These are phyloP conservation scores for Natrix natrix DNA, from an alignment of 2,797 vertebrate genomes.

Conservation along the genomic window DNA sequence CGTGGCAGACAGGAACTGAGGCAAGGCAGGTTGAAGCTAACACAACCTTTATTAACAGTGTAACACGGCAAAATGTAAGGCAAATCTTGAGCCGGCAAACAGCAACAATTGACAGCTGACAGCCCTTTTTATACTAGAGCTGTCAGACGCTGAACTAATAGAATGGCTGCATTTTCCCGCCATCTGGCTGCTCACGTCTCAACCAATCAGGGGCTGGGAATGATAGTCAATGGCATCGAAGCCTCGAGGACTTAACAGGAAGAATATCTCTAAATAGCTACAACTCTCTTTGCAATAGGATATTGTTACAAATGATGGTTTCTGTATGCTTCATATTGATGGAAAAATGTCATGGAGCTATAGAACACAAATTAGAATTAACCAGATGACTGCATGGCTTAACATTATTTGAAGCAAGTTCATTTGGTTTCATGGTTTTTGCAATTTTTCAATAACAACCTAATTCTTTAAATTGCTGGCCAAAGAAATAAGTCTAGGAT, in stretches of 20 bases:
- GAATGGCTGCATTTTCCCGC: too few relatives aligned
- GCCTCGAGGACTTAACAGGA: neutral
- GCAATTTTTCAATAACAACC: conserved; percentile 35
- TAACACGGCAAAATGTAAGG: too few relatives aligned
- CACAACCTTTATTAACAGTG: too few relatives aligned
- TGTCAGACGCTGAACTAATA: too few relatives aligned
- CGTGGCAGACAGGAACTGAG: too few relatives aligned
- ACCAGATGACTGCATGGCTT: conserved; percentile 39
- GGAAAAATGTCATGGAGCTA: conserved; percentile 37
- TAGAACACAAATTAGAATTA: conserved; percentile 43
- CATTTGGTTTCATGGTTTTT: conserved; percentile 37
- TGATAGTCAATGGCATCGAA: too few relatives aligned
- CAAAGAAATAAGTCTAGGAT: neutral
- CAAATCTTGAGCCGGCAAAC: too few relatives aligned
- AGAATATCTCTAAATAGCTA: neutral
- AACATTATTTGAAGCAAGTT: neutral
- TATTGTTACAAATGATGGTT: conserved; percentile 5
- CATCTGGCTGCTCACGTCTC: too few relatives aligned
- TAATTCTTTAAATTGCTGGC: neutral
- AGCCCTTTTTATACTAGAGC: too few relatives aligned
- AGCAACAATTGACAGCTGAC: too few relatives aligned
- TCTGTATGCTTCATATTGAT: neutral
- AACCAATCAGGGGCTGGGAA: too few relatives aligned
- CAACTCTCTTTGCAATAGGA: neutral
- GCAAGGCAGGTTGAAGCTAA: too few relatives aligned